Evolutionary conservation across 1,140 invertebrate genomes (phyloP).

Genomic region (Hyles vespertilio): DNA sequence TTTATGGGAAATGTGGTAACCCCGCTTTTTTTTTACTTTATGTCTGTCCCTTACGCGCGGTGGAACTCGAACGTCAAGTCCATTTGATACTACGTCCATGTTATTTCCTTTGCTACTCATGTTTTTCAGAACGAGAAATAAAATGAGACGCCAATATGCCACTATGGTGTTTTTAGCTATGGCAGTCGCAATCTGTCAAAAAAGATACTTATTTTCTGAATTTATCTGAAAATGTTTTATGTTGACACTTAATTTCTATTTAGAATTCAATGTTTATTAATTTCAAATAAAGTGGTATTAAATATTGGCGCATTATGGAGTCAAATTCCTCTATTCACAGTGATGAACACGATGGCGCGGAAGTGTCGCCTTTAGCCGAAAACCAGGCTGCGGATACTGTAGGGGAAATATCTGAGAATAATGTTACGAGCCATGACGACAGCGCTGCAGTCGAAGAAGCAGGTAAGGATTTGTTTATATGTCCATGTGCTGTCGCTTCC

Average conservation of each 20-base stretch:
- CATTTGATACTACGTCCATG: background rate
- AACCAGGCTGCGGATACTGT: slow-evolving; percentile 50
- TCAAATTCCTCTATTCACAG: slow-evolving; percentile 59
- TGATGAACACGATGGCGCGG: slow-evolving; percentile 68
- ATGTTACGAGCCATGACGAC: slow-evolving; percentile 51
- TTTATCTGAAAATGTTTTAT: slow-evolving; percentile 47
- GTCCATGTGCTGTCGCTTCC: background rate
- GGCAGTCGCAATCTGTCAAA: slow-evolving; percentile 53
- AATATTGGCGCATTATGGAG: slow-evolving; percentile 53
- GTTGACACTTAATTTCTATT: slow-evolving; percentile 30
- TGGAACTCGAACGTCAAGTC: background rate
- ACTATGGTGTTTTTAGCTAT: slow-evolving; percentile 11
- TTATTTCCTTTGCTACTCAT: background rate
- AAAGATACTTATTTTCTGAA: slow-evolving; percentile 33
- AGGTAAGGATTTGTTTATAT: slow-evolving; percentile 26
- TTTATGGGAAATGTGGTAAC: no score
- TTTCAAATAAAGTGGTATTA: slow-evolving; percentile 22
- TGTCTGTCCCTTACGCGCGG: no score
- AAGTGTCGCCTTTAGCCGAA: slow-evolving; percentile 64
- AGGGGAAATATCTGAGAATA: slow-evolving; percentile 58
- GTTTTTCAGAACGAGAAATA: slow-evolving; percentile 9
- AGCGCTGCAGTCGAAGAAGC: slow-evolving; percentile 48
- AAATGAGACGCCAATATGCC: slow-evolving; percentile 50
- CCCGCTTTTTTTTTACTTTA: no score
- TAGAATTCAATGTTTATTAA: slow-evolving; percentile 61